Percentiles rank a stretch among this genome's conserved stretches.
phyloP scores from a whole-genome alignment of 2,113 vertebrate genomes.

The Psettodes erumei region DNA sequence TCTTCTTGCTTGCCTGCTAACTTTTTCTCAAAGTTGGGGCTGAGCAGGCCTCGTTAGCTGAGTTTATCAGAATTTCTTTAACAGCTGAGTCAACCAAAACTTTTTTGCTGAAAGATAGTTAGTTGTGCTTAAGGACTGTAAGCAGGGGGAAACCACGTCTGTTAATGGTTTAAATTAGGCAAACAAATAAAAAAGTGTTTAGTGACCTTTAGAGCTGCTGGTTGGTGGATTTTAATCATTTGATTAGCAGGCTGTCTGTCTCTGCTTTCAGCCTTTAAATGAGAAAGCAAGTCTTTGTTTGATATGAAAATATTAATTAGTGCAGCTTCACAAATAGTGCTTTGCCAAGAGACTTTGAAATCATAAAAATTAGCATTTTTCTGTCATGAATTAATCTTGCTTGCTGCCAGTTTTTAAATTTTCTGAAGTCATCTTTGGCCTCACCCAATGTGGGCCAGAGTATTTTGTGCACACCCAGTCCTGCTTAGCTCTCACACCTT shows the following conservation, averaged over 20 bases:
- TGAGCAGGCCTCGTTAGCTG: too few relatives aligned
- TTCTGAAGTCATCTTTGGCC: constrained; percentile 2
- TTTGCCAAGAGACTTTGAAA: not conserved
- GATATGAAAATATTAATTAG: not conserved
- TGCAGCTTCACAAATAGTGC: not conserved
- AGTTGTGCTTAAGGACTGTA: too few relatives aligned
- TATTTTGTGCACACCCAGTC: constrained; percentile 3
- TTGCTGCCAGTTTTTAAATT: not conserved
- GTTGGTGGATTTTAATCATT: not conserved
- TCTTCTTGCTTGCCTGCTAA: too few relatives aligned
- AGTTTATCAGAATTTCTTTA: too few relatives aligned
- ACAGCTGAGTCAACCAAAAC: too few relatives aligned
- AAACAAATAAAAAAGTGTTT: not conserved
- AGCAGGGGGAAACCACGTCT: too few relatives aligned
- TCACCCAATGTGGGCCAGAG: not conserved
- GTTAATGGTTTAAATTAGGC: not conserved
- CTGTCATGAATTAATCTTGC: not conserved
- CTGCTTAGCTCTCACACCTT: not conserved
- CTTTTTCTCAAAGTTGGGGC: too few relatives aligned
- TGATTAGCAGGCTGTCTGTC: too few relatives aligned
- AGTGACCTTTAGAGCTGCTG: too few relatives aligned
- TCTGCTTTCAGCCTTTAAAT: too few relatives aligned
- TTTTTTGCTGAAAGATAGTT: not conserved
- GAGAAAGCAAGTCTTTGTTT: not conserved
- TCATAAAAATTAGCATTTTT: not conserved